Evolutionary conservation across 2,113 vertebrate species (phyloP).

Genomic region (Poicephalus meyeri): DNA sequence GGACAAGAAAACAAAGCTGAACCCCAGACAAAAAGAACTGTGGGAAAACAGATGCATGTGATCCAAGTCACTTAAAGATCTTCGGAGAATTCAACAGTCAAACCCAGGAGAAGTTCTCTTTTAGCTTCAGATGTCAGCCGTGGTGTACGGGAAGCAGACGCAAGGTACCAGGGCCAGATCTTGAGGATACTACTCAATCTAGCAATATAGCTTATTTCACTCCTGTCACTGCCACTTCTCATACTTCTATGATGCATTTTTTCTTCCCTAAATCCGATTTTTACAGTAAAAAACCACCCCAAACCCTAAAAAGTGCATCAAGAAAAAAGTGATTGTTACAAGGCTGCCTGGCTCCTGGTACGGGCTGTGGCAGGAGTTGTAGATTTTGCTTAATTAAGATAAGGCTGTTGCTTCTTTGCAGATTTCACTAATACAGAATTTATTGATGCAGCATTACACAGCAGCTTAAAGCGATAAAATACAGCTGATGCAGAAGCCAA

Average conservation of each 20-base stretch:
- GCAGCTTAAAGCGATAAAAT: slow-evolving; percentile 51
- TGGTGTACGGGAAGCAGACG: background rate
- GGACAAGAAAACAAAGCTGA: background rate
- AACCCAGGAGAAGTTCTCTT: background rate
- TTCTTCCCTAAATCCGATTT: background rate
- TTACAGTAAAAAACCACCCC: background rate
- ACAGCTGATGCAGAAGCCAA: slow-evolving; percentile 31
- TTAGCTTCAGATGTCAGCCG: background rate
- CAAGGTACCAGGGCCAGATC: background rate
- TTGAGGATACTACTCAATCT: background rate
- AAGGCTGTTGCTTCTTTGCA: slow-evolving; percentile 58
- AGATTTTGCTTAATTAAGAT: slow-evolving; percentile 71
- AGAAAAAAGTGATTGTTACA: background rate
- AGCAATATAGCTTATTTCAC: background rate
- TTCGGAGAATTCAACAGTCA: background rate
- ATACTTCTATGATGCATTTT: background rate
- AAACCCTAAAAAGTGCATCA: background rate
- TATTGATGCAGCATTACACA: slow-evolving; percentile 36
- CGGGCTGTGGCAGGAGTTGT: slow-evolving; percentile 42
- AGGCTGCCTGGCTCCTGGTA: slow-evolving; percentile 14
- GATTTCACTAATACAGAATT: slow-evolving; percentile 57
- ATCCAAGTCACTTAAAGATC: background rate
- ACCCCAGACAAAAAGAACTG: background rate
- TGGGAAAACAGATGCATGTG: background rate
- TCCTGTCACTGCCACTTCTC: background rate